Percentiles rank a stretch among this genome's conserved stretches.
Evolutionary conservation across 1,140 invertebrate species (phyloP).

Genomic region (Aphaenogaster floridana): DNA sequence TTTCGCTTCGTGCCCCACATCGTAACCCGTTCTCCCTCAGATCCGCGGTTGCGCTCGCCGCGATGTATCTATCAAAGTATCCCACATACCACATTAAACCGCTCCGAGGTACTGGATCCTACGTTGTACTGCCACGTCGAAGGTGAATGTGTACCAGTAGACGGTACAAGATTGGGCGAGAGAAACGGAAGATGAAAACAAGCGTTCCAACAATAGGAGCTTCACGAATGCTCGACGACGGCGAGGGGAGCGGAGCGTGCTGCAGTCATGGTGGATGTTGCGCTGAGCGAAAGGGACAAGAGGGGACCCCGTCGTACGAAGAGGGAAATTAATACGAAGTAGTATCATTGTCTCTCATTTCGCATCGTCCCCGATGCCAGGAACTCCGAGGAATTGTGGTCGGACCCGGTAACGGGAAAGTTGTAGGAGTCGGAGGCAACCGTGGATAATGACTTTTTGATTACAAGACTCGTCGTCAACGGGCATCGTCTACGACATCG

Average conservation of each 20-base stretch:
- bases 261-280: conserved; percentile 40
- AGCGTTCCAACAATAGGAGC: conserved; percentile 70
- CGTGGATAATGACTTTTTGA: conserved; percentile 81
- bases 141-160: conserved; percentile 22
- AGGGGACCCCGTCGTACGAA: conserved; percentile 58
- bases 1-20: conserved; percentile 24
- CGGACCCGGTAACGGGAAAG: conserved; percentile 54
- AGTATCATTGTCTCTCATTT: conserved; percentile 77
- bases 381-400: conserved; percentile 72
- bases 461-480: conserved; percentile 75
- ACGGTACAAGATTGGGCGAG: conserved; percentile 65
- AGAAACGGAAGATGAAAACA: conserved; percentile 71
- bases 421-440: conserved; percentile 70
- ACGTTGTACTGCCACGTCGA: not conserved
- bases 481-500: conserved; percentile 45
- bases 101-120: not conserved
- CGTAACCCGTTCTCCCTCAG: conserved; percentile 28
- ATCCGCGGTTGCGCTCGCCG: conserved; percentile 24
- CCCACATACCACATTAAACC: conserved; percentile 32
- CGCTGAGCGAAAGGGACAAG: conserved; percentile 55
- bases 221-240: conserved; percentile 57
- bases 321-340: conserved; percentile 80
- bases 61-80: conserved; percentile 60
- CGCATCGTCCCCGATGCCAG: conserved; percentile 57
- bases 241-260: not conserved